A percentile compares a stretch with the other conserved stretches of the same genome.
phyloP scores from a whole-genome alignment of 2,797 vertebrate genomes.

The Ptychobarbus kaznakovi region DNA sequence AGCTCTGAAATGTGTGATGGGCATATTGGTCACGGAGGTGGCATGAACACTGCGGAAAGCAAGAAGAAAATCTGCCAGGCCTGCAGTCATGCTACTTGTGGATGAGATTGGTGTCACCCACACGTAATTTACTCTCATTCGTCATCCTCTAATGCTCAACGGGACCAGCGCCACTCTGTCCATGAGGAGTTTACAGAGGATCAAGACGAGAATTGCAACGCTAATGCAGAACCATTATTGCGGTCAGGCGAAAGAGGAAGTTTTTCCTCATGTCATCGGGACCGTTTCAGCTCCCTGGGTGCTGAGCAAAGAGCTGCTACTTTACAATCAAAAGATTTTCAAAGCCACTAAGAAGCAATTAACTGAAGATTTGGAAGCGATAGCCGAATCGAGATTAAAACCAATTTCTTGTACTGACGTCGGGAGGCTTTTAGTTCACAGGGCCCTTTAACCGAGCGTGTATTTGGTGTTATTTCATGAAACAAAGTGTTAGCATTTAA shows the following conservation, averaged over 20 bases:
- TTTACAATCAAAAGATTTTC: conserved; percentile 25
- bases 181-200: conserved; percentile 6
- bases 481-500: conserved; percentile 51
- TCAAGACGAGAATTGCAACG: conserved; percentile 30
- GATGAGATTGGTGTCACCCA: conserved; percentile 43
- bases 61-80: neutral
- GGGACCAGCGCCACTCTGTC: neutral
- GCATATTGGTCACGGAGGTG: conserved; percentile 36
- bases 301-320: neutral
- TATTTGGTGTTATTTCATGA: conserved; percentile 25
- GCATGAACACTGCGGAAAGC: conserved; percentile 2
- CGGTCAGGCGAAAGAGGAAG: neutral
- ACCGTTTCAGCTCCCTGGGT: neutral
- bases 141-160: conserved; percentile 9
- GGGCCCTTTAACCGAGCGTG: conserved; percentile 14
- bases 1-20: conserved; percentile 11
- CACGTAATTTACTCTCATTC: conserved; percentile 43
- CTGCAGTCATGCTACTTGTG: conserved; percentile 21
- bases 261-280: neutral
- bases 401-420: neutral
- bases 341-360: conserved; percentile 40
- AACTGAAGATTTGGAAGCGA: conserved; percentile 29
- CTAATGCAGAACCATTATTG: conserved; percentile 13
- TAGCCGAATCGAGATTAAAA: conserved; percentile 21
- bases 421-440: conserved; percentile 41